Evolutionary conservation across 2,113 vertebrate genomes (phyloP), one percentile per base, ranked within the genome.

Genomic region (Dromaius novaehollandiae): DNA sequence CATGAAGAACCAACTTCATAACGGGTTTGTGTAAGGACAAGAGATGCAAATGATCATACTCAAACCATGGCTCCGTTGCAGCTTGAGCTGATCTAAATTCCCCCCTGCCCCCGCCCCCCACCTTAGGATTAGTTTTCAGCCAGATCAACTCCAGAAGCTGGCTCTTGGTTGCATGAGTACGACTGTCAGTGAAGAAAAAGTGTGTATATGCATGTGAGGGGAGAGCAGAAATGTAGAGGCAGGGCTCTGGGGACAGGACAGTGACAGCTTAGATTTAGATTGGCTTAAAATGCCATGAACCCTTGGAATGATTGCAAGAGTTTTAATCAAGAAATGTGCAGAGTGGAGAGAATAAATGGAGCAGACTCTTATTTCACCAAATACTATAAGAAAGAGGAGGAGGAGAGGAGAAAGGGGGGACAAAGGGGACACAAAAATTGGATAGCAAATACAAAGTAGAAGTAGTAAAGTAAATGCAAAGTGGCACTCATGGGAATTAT

Each of bases 151-250:
- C 44, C 44, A 73, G 38, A 24, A 79, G 16, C 38, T 53, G 34
- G 28, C 36, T 53, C 12, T 24, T 19, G 8, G 30, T 55, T 79
- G 38, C 24, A 32, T 3, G 4, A 74, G 22, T 12, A 6, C 10
- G 48, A 48, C 58, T 18, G 44, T 38, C 74, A 68, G 60, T 19
- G 24, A 68, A 60, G 34, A 28, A 58, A 71, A 71, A 42, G 1
- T 11, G n/a, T 22, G 18, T 6, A 24, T 22, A 5, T 7, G 13
- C 3, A 2, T 1, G 3, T 48, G 46, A 48, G 18, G 18, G 18
- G 46, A 48, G 7, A 18, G 46, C 46, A 48, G 18, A 48, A 48
- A 48, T 48, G 46, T 48, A 48, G 46, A 19, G 46, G 46, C 7
- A 18, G 46, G 42, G 44, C 64, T 66, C 32, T 2, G 2, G 13